Evolutionary conservation across 2,797 vertebrate species (phyloP), one percentile per base, ranked within the genome.

Genomic region (Gymnoscopelus microlampas): DNA sequence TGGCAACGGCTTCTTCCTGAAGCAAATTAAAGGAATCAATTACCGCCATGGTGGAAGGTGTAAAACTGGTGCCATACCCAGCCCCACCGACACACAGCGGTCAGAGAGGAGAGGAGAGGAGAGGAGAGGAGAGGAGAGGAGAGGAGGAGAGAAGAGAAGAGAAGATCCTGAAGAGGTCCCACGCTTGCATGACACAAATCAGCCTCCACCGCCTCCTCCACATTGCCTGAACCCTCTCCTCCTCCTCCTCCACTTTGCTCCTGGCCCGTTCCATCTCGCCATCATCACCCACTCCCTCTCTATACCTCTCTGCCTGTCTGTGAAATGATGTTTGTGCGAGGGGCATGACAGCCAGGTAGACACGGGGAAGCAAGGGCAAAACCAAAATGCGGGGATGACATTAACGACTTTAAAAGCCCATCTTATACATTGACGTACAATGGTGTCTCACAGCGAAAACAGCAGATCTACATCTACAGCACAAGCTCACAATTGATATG

Each of bases 1-100:
- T 88, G 89, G 92, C 90, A 92, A 91, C 84, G 83, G 80, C 81
- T 90, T 87, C 87, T 89, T 89, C 89, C 91, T 83, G 80, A 87
- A 89, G 87, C 89, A 91, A 91, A 92, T 92, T 91, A 92, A 92
- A 91, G 87, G 89, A 92, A 92, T 93, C 89, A 91, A 92, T 91
- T 90, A 91, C 86, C 67, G 85, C 82, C 53, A 19, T 77, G 77
- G 84, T 75, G 19, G 86, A 81, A 80, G 89, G 83, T 87, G 87
- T 84, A 85, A 87, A 77, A 19, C 74, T 13, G 78, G 79, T 86
- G 77, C 85, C 85, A 39, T 84, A 19, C 82, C 73, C 78, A 74
- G 83, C 66, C 68, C 78, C 83, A 82, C 83, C 7, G n/a, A 53
- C 53, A n/a, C 53, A n/a, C 51, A n/a, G 51, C 4, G 78, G 55